Base-by-base conservation (phyloP, 1,140 invertebrate genomes). In the Araneus ventricosus region DNA sequence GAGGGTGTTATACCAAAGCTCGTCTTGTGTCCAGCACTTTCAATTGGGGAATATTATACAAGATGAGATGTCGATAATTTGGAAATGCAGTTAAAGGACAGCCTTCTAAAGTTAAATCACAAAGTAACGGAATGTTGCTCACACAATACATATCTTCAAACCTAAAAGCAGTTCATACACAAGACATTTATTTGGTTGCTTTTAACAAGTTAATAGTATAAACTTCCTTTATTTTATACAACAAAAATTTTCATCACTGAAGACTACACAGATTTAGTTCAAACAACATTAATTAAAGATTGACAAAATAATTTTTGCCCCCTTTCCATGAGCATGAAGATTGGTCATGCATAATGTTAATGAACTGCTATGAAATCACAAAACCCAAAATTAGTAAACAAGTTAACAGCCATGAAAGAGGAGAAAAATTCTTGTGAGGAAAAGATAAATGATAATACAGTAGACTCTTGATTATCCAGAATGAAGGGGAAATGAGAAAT, bases 51-150 rank as follows among this genome's bases (percentile, higher is more conserved):
- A 93, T 89, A 20, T 89, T 89, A 89, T 67, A 85, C 59, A 93
- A 70, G 79, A 93, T 90, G 75, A 93, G 75, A 63, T 93, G 92
- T 6, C 92, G 92, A 89, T 93, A 93, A 85, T 93, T 89, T 89
- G 92, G 92, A 57, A 63, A 63, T 85, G 79, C 59, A 93, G 87
- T 93, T 89, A 93, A 79, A 57, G 92, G 92, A 30, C 92, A 93
- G 41, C 88, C 88, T 89, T 93, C 92, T 89, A 93, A 90, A 84
- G 92, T 84, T 93, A 93, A 93, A 89, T 93, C 92, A 93, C 87
- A 84, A 85, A 93, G 88, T 85, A 89, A 89, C 67, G 92, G 92
- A 85, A 93, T 63, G 67, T 80, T 88, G 91, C 91, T 93, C 84
- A 93, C 86, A 93, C 59, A 45, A 30, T 85, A 93, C 86, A 93